These are phyloP conservation scores for Tetranychus piercei DNA, from an alignment of 2,888 invertebrate species.

Conservation along the genomic window DNA sequence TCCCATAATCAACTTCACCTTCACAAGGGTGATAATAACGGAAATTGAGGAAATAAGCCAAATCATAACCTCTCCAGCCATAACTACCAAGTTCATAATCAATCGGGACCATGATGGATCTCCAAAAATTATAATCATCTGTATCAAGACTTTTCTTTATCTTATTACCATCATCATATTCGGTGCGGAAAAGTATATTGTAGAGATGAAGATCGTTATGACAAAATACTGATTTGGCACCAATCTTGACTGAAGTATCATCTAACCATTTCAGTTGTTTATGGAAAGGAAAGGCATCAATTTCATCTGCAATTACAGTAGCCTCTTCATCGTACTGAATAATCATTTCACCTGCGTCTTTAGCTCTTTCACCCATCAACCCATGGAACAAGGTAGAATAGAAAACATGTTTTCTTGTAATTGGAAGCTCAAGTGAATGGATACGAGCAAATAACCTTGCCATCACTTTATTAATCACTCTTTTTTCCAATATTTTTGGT, in stretches of 20 bases:
- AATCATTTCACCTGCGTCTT: background rate
- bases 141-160: background rate
- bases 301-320: background rate
- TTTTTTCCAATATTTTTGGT: background rate
- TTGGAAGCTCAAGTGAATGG: background rate
- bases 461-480: background rate
- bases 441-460: background rate
- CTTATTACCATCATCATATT: background rate
- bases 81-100: background rate
- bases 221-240: background rate
- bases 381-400: background rate
- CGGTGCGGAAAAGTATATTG: background rate
- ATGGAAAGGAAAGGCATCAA: background rate
- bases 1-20: background rate
- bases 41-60: background rate
- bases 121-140: background rate
- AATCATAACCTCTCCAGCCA: constrained; percentile 2
- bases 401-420: background rate
- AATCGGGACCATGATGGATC: background rate
- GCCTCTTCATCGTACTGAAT: background rate
- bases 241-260: background rate
- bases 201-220: constrained; percentile 7
- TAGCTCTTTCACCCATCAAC: background rate
- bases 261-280: background rate
- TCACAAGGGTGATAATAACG: background rate